These are phyloP conservation scores for Ariopsis seemanni DNA, from an alignment of 2,113 vertebrate genomes.

Conservation along the genomic window DNA sequence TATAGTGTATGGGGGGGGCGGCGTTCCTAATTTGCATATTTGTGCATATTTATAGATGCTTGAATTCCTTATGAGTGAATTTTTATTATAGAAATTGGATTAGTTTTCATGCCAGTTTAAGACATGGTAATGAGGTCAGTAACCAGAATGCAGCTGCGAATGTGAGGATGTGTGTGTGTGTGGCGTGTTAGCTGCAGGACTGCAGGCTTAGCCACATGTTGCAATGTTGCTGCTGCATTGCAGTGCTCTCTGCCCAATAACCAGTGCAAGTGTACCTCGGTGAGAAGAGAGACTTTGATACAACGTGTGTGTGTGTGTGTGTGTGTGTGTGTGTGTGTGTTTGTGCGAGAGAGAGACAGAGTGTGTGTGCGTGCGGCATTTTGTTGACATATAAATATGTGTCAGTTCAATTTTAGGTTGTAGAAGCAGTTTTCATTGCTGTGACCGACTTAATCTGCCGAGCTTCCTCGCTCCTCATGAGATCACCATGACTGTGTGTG, in stretches of 20 bases:
- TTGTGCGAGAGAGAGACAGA: background rate
- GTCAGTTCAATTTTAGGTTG: background rate
- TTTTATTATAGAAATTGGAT: background rate
- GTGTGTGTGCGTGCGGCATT: background rate
- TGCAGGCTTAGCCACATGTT: conserved; percentile 28
- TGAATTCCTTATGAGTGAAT: background rate
- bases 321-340: conserved; percentile 6
- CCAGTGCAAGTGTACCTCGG: conserved; percentile 45
- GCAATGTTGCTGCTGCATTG: conserved; percentile 56
- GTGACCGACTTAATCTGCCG: background rate
- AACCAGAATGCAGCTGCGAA: background rate
- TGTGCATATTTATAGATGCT: background rate
- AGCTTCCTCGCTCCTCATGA: background rate
- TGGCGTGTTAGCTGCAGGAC: conserved; percentile 21
- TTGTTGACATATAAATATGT: background rate
- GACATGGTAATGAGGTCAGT: conserved; percentile 2
- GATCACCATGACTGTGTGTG: background rate
- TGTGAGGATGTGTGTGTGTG: background rate
- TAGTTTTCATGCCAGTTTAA: background rate
- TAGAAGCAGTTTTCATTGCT: background rate
- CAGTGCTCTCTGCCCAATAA: conserved; percentile 53
- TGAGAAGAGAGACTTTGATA: conserved; percentile 25
- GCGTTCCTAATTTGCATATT: background rate
- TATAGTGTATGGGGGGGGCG: background rate
- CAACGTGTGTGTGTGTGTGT: background rate